A percentile compares a stretch with the other conserved stretches of the same genome.
Conservation (phyloP, 2,888 invertebrate species). For the Drosophila aldrichi region DNA sequence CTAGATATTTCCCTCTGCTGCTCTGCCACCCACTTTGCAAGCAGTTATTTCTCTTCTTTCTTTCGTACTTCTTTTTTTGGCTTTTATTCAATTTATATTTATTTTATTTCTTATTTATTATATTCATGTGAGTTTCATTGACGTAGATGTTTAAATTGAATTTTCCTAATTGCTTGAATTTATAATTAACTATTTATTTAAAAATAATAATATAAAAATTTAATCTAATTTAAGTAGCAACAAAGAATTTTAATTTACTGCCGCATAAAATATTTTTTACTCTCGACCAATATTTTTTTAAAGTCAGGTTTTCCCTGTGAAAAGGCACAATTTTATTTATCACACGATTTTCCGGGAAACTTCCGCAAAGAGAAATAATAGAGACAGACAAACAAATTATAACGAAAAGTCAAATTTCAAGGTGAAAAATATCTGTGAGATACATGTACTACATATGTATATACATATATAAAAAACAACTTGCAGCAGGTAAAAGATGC, state of each 20-base stretch:
- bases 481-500: constrained; percentile 65
- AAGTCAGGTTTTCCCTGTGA: constrained; percentile 15
- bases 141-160: background rate
- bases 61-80: constrained; percentile 48
- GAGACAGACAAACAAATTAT: constrained; percentile 63
- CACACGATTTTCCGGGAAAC: constrained; percentile 55
- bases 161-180: constrained; percentile 7
- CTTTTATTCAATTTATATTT: constrained; percentile 39
- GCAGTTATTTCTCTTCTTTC: constrained; percentile 14
- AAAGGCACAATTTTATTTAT: constrained; percentile 24
- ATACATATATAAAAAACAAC: constrained; percentile 37
- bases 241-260: constrained; percentile 9
- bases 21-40: constrained; percentile 54
- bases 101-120: constrained; percentile 12
- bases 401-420: constrained; percentile 74
- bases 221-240: too few species aligned
- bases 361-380: constrained; percentile 14
- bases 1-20: background rate
- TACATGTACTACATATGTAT: constrained; percentile 26
- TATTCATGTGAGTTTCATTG: constrained; percentile 1
- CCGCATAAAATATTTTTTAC: constrained; percentile 28
- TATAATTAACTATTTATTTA: background rate
- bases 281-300: constrained; percentile 21
- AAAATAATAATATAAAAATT: background rate
- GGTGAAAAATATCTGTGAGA: constrained; percentile 44